A percentile compares a stretch with the other conserved stretches of the same genome.
These are phyloP conservation scores for Choristoneura rosaceana DNA, from an alignment of 2,888 invertebrate species.

Conservation along the genomic window DNA sequence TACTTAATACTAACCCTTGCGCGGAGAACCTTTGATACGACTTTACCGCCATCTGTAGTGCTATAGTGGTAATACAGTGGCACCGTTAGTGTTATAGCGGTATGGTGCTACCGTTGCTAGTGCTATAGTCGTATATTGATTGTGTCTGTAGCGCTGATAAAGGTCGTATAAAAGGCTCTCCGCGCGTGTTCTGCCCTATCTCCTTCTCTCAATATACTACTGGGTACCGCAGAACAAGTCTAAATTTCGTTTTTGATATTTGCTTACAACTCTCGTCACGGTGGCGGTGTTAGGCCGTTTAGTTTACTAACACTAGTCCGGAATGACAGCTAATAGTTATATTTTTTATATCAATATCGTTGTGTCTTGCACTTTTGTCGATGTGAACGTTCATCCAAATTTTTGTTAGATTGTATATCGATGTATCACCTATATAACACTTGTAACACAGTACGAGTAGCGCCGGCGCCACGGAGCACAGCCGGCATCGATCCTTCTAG, in stretches of 20 bases:
- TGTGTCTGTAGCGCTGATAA: conserved; percentile 19
- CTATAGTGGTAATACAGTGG: conserved; percentile 29
- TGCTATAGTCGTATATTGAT: conserved; percentile 26
- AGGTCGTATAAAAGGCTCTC: conserved; percentile 65
- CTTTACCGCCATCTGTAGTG: conserved; percentile 17
- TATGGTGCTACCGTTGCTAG: conserved; percentile 26
- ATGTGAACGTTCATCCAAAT: conserved; percentile 78
- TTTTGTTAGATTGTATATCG: conserved; percentile 83
- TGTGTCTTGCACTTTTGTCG: conserved; percentile 69
- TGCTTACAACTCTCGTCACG: conserved; percentile 81
- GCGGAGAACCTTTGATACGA: conserved; percentile 64
- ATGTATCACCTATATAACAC: conserved; percentile 84
- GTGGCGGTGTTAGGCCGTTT: conserved; percentile 84
- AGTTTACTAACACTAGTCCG: conserved; percentile 76
- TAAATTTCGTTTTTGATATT: conserved; percentile 86
- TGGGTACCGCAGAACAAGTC: conserved; percentile 83
- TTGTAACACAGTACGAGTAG: conserved; percentile 66
- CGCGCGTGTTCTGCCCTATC: conserved; percentile 75
- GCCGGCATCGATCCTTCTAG: conserved; percentile 69
- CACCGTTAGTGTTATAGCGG: conserved; percentile 19
- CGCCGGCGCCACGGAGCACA: conserved; percentile 64
- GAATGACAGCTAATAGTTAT: conserved; percentile 80
- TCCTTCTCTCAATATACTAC: conserved; percentile 59
- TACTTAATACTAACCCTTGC: conserved; percentile 69
- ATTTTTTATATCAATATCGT: conserved; percentile 68